Evolutionary conservation across 2,797 vertebrate species (phyloP), one percentile per base, ranked within the genome.

Genomic region (Hybognathus amarus): DNA sequence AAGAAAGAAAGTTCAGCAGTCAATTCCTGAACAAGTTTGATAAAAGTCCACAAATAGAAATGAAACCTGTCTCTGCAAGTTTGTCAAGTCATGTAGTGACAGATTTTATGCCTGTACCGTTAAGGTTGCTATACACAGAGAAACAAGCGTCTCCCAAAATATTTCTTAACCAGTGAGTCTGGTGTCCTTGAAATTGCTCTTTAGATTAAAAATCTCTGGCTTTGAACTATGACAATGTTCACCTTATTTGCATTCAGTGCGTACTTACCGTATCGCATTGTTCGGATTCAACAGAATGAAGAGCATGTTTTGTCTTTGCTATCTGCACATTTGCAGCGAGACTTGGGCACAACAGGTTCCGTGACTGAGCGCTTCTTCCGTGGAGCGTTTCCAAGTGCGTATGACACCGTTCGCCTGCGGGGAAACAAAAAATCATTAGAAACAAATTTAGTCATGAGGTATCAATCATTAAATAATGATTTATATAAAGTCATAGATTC

Each of bases 381-480:
- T 30, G 95, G 94, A 83, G 95, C 95, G 84, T 95, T 95, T 50
- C 98, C 98, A 0, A 99, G 94, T 67, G 98, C 98, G 74, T 99
- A 99, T 0, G 98, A 97, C 77, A 97, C 98, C 52, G 96, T 94
- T 84, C 95, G 96, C 90, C 98, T 99, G n/a, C 27, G 27, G 66
- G 64, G 22, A 30, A 63, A 71, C 33, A 56, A 59, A 69, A 69
- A 30, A 59, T 22, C 0, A 54, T 36, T 64, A 70, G 70, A 70
- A 69, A 61, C 56, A 70, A 22, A 30, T 5, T 10, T 69, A 42
- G 30, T n/a, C 12, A 52, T 42, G 3, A 68, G 4, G 22, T 1
- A 47, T 4, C 8, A 9, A 38, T n/a, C 30, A 20, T 17, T 67
- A 45, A 10, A 27, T 36, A 66, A 67, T 17, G 30, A 79, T 74